Base-by-base conservation (phyloP, 1,140 invertebrate species). In the Caenorhabditis briggsae region DNA sequence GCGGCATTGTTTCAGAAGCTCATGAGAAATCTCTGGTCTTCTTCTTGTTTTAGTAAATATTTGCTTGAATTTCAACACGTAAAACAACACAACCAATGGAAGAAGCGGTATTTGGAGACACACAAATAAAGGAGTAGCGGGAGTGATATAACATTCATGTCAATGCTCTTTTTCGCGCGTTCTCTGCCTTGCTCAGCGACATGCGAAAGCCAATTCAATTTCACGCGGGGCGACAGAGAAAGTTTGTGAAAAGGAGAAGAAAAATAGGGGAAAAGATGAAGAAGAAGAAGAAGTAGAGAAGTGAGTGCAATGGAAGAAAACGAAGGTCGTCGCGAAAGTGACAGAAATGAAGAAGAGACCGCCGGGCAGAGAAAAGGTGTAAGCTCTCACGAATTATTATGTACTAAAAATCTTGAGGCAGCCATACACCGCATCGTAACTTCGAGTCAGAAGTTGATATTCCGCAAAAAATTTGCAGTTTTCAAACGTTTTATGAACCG, bases 81-180 rank as follows among this genome's bases (percentile, higher is more conserved):
- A 70, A 70, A 70, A 46, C 16, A 20, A 25, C n/a, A 18, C 16
- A n/a, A 25, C 46, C 16, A 20, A 25, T 59, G 58, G 58, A n/a
- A 25, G 58, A 53, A 53, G 41, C 12, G 64, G 59, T 58, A 58
- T n/a, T 61, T 20, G 59, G 33, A 33, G 33, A 33, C 33, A 61
- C 59, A 61, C 59, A 61, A 25, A 61, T 25, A 61, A 23, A 61
- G 59, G 23, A 61, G 59, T 25, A 61, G 23, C 59, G 23, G 33
- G 33, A 70, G 33, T 70, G 64, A 70, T 70, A 70, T 70, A 70
- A 70, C 33, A 70, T 70, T 70, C 64, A 70, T 70, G 64, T 70
- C 64, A 70, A 70, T 20, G 43, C 64, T 70, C 64, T 70, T 48
- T 70, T 70, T 70, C 64, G 64, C 33, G 64, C 64, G 64, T 70